Base-by-base conservation (phyloP, 1,140 invertebrate species). In the Drosophila subobscura region DNA sequence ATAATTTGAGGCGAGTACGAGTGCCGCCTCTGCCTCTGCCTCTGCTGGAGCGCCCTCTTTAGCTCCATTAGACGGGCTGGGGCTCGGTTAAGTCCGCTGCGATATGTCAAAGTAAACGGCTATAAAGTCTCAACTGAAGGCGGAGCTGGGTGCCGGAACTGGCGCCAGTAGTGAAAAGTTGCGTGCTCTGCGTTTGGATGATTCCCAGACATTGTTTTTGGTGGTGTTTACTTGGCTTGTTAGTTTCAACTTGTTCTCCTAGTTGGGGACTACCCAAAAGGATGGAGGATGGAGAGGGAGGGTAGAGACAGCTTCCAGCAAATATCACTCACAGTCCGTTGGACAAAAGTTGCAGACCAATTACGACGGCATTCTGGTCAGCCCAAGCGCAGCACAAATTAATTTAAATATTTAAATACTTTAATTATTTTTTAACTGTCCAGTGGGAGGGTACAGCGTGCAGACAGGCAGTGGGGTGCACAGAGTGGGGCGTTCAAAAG, bases 361-460 rank as follows among this genome's bases (percentile, higher is more conserved):
- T 85, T 86, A 81, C 67, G 49, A 50, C 14, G 67, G 57, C 66
- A 77, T 71, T 73, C 77, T 42, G 61, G 61, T 68, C 57, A 72
- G 68, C 83, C 86, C 54, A 27, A 53, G 65, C 65, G 66, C 65
- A 66, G 65, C 65, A 54, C 64, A 68, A 88, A 86, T 86, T 88
- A 88, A 86, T 86, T 86, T 86, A 86, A 86, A 86, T 86, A 86
- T 86, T 86, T 86, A 86, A 86, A 86, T 78, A 86, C 81, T 86
- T 86, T 88, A 86, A 88, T 86, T 86, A 86, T 86, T 86, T 86
- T 74, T 71, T 63, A 84, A 84, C 79, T 64, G 56, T 45, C 68
- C 77, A 67, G 56, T 33, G 70, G 68, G 44, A n/a, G 51, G 10
- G 27, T 7, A 65, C 47, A 50, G 58, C 3, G 22, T 23, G 49